Base-by-base conservation (phyloP, 2,888 invertebrate species). In the Drosophila peninsularis region DNA sequence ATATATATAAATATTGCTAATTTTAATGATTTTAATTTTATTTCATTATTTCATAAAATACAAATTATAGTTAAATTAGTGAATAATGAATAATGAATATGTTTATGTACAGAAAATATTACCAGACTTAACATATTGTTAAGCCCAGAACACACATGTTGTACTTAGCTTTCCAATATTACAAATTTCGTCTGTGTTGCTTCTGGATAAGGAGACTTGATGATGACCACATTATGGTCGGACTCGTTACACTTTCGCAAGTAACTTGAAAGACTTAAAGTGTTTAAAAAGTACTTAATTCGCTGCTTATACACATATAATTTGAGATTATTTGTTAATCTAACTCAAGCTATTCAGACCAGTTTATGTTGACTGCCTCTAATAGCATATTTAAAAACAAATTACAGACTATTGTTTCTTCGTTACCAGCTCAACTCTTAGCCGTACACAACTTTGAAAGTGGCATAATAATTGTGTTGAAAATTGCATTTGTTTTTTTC, bases 321-420 rank as follows among this genome's bases (percentile, higher is more conserved):
- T 47, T 47, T 30, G 45, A 36, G 60, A 27, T 54, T 61, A 56
- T 62, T 44, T 54, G 14, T 19, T 61, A 60, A 65, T 53, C 32
- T 34, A 19, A 21, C 19, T 32, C 34, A 44, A 32, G 13, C 53
- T 56, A 53, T 50, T 50, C 61, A 50, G 50, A 65, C 77, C 68
- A 70, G 77, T 83, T 83, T 71, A 57, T 62, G 75, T 56, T 56
- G 71, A 58, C 65, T 47, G 61, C 66, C 67, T 62, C 55, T 71
- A 85, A 80, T 85, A 66, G 49, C 64, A 65, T 71, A 83, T 88
- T 82, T 86, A 83, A 83, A 82, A 76, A 62, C 53, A 67, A 68
- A 88, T 80, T 76, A 77, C 62, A 58, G 49, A 37, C 63, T 67
- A 83, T 78, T 80, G 82, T 68, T 70, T 61, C 36, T 56, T 44